phyloP scores from a whole-genome alignment of 2,888 invertebrate species.

The Polydrusus cervinus region DNA sequence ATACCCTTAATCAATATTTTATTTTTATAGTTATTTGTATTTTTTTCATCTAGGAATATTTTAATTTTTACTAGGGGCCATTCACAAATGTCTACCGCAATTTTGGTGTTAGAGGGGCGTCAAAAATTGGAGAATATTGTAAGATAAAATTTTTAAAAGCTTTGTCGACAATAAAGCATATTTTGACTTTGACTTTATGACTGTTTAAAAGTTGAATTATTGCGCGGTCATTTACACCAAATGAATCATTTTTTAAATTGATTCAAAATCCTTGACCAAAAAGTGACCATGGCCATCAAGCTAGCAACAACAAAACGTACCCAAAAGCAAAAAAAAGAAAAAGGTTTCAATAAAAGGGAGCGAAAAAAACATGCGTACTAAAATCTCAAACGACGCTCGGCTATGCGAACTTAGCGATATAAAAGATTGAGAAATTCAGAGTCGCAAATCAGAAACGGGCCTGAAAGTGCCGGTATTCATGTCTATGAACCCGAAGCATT shows the following conservation, averaged over 20 bases:
- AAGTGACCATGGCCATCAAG: conserved; percentile 21
- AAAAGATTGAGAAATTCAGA: conserved; percentile 25
- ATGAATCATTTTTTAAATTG: conserved; percentile 7
- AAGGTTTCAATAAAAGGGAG: conserved; percentile 14
- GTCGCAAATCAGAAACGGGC: not conserved
- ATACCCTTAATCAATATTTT: no score
- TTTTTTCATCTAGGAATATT: no score
- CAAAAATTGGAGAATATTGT: no score
- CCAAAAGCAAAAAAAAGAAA: not conserved
- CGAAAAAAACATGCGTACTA: conserved; percentile 18
- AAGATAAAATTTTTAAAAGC: no score
- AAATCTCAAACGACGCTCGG: not conserved
- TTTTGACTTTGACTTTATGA: no score
- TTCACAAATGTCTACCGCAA: no score
- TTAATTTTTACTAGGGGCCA: no score
- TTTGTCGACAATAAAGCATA: no score
- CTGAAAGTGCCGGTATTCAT: not conserved
- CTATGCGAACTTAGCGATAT: conserved; percentile 2
- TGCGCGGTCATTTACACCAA: conserved; percentile 13
- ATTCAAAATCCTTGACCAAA: conserved; percentile 4
- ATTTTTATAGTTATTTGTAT: no score
- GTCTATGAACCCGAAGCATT: not conserved
- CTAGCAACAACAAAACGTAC: not conserved
- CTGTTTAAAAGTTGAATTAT: no score
- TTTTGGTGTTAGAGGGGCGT: no score